phyloP scores from a whole-genome alignment of 1,140 invertebrate genomes.

The Anthonomus grandis region DNA sequence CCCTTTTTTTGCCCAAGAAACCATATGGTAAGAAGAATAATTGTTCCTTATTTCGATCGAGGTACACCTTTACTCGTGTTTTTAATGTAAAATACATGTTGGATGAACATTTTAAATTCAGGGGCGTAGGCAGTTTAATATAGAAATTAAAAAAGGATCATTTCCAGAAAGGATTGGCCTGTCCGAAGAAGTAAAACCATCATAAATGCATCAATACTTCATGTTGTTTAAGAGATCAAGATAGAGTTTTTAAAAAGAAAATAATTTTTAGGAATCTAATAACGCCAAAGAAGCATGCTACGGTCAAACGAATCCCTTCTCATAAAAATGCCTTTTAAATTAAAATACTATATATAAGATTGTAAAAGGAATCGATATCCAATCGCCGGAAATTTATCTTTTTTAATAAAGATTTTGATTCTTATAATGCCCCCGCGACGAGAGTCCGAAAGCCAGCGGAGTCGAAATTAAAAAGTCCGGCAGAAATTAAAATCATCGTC shows the following conservation, averaged over 20 bases:
- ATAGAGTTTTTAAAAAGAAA: too few relatives aligned
- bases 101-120: too few relatives aligned
- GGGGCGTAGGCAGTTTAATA: too few relatives aligned
- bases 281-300: too few relatives aligned
- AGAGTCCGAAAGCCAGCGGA: background rate
- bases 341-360: too few relatives aligned
- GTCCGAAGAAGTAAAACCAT: too few relatives aligned
- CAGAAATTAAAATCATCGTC: constrained; percentile 7
- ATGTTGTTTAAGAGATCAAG: too few relatives aligned
- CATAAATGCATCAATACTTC: too few relatives aligned
- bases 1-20: constrained; percentile 13
- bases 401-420: constrained; percentile 12
- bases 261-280: too few relatives aligned
- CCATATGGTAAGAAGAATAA: constrained; percentile 30
- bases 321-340: constrained; percentile 5
- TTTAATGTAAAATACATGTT: constrained; percentile 17
- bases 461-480: constrained; percentile 8
- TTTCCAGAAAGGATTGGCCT: too few relatives aligned
- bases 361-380: background rate
- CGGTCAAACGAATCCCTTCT: too few relatives aligned
- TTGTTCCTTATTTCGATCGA: constrained; percentile 25
- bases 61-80: constrained; percentile 22
- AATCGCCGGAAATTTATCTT: constrained; percentile 9
- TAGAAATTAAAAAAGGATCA: too few relatives aligned
- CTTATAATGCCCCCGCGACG: constrained; percentile 4